phyloP scores from a whole-genome alignment of 2,113 vertebrate genomes.

The Phrynosoma blainvillii region DNA sequence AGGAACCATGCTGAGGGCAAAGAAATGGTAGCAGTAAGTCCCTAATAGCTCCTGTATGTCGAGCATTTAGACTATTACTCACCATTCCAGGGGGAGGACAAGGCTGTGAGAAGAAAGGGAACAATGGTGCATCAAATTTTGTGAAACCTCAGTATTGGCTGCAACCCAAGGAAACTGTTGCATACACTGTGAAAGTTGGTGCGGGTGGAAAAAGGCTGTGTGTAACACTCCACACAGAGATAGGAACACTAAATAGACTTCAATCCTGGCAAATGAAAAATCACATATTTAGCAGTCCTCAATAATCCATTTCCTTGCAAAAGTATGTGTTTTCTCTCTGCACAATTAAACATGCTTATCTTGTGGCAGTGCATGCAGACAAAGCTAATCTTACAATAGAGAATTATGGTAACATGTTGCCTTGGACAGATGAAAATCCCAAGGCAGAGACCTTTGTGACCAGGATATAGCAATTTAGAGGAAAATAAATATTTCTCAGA shows the following conservation, averaged over 20 bases:
- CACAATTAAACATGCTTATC: conserved; percentile 12
- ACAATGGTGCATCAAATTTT: not conserved
- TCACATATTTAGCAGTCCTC: not conserved
- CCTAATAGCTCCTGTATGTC: not conserved
- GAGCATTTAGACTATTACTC: not conserved
- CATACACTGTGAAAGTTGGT: not conserved
- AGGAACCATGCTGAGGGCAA: not conserved
- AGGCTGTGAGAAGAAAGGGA: not conserved
- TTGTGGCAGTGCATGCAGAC: not conserved
- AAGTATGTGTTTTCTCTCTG: conserved; percentile 11
- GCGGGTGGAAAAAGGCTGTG: not conserved
- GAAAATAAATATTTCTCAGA: not conserved
- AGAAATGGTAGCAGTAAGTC: not conserved
- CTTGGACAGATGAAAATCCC: not conserved
- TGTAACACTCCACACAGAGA: conserved; percentile 5
- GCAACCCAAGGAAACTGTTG: not conserved
- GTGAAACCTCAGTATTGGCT: not conserved
- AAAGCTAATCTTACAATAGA: not conserved
- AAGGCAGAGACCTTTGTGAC: not conserved
- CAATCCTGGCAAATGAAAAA: conserved; percentile 20
- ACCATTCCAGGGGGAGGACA: not conserved
- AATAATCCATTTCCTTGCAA: conserved; percentile 3
- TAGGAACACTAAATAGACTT: conserved; percentile 3
- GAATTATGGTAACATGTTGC: not conserved
- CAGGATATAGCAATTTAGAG: not conserved